Base-by-base conservation (phyloP, 2,888 invertebrate species). In the Cryptophagus acutangulus region DNA sequence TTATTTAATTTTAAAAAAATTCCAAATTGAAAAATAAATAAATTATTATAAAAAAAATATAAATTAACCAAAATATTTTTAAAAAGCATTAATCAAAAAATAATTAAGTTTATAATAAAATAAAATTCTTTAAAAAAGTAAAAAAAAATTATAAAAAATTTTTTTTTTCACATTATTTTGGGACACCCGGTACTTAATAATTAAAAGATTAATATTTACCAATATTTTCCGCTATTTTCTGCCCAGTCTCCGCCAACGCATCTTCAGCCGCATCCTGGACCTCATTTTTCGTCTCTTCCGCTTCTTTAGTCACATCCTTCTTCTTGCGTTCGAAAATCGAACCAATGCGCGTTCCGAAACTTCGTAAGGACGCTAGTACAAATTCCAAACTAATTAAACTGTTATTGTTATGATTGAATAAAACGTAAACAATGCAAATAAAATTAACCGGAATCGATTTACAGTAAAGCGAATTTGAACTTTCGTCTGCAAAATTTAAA, bases 261-360 rank as follows among this genome's bases (percentile, higher is more conserved):
- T 81, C 79, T 31, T 79, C 79, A 54, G 79, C 74, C 38, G 79
- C 70, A 47, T 80, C 75, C 34, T 77, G 75, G 0, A 79, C 79
- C 44, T 55, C 0, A 78, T 79, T 38, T 25, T 38, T 13, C 20
- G 78, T 81, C 62, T 83, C 82, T 17, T 72, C 65, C 1, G 79
- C 79, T 45, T 81, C 64, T 56, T 81, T 77, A 47, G 76, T 78
- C 1, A 75, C 79, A 59, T 84, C 84, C 61, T 81, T 81, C 75
- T 84, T 84, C 72, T 83, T 84, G 29, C 52, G 75, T 40, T 81
- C 77, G 67, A 84, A 82, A 49, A 84, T 72, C 37, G 78, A 79
- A 46, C 80, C 81, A 14, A 84, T 82, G 70, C 82, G 81, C 66
- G 79, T 80, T 45, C 84, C 82, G 61, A 84, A 73, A 71, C 74